A percentile compares a stretch with the other conserved stretches of the same genome.
Evolutionary conservation across 2,113 vertebrate genomes (phyloP).

Genomic region (zebrafish (Danio rerio)): DNA sequence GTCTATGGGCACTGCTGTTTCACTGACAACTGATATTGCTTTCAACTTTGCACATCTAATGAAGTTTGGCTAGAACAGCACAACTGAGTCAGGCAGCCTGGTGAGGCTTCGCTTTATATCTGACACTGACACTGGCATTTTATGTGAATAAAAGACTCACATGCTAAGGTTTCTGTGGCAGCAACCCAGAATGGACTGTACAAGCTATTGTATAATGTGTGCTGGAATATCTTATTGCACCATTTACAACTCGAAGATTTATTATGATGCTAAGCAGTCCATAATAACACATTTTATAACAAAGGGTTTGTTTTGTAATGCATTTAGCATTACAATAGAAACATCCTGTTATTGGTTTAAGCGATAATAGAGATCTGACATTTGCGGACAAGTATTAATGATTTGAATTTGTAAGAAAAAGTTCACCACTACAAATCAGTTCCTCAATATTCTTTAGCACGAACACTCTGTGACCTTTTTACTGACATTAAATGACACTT

Average conservation of each 20-base stretch:
- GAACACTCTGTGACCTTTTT: constrained; percentile 25
- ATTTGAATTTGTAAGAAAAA: neutral
- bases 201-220: neutral
- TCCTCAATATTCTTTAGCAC: neutral
- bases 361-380: neutral
- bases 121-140: constrained; percentile 41
- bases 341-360: constrained; percentile 9
- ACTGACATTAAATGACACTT: constrained; percentile 8
- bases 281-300: constrained; percentile 3
- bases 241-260: neutral
- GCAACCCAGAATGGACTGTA: neutral
- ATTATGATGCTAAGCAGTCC: neutral
- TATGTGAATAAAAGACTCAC: constrained; percentile 34
- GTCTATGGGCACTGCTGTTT: no score
- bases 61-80: constrained; percentile 36
- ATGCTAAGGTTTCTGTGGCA: neutral
- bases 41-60: constrained; percentile 40
- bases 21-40: constrained; percentile 49
- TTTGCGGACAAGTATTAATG: neutral
- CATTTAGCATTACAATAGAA: neutral
- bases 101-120: constrained; percentile 36
- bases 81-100: constrained; percentile 14
- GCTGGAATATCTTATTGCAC: neutral
- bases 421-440: constrained; percentile 15
- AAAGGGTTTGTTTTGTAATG: neutral